Evolutionary conservation across 1,140 invertebrate genomes (phyloP).

Genomic region (Drosophila neocordata): DNA sequence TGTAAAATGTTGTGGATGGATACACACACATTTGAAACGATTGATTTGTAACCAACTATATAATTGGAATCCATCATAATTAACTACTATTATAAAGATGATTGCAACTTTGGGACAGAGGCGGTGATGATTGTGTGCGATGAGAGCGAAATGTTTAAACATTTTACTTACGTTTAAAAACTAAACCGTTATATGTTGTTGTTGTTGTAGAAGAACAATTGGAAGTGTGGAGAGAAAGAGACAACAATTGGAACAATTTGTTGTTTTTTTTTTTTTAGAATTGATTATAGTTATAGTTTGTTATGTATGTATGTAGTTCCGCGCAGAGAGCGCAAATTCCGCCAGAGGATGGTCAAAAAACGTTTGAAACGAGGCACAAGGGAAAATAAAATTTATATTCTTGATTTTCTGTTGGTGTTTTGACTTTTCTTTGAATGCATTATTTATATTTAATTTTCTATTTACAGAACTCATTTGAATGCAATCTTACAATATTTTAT

Average conservation of each 20-base stretch:
- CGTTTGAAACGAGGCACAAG: constrained; percentile 69
- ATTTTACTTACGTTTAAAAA: constrained; percentile 10
- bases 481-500: constrained; percentile 7
- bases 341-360: constrained; percentile 54
- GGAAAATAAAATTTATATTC: constrained; percentile 55
- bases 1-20: constrained; percentile 9
- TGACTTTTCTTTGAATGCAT: background rate
- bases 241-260: constrained; percentile 1
- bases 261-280: background rate
- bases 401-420: constrained; percentile 26
- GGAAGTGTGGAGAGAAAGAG: background rate
- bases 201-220: constrained; percentile 33
- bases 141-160: constrained; percentile 17
- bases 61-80: constrained; percentile 5
- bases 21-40: background rate
- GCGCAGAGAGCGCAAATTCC: constrained; percentile 56
- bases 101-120: constrained; percentile 3
- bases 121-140: constrained; percentile 21
- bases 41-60: constrained; percentile 10
- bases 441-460: constrained; percentile 15
- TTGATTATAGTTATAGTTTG: background rate
- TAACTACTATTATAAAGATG: constrained; percentile 7
- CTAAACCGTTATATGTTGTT: constrained; percentile 1
- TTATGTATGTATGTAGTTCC: constrained; percentile 40
- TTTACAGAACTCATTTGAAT: constrained; percentile 24